These are phyloP conservation scores for Protophormia terraenovae DNA, from an alignment of 2,888 invertebrate genomes.

Conservation along the genomic window DNA sequence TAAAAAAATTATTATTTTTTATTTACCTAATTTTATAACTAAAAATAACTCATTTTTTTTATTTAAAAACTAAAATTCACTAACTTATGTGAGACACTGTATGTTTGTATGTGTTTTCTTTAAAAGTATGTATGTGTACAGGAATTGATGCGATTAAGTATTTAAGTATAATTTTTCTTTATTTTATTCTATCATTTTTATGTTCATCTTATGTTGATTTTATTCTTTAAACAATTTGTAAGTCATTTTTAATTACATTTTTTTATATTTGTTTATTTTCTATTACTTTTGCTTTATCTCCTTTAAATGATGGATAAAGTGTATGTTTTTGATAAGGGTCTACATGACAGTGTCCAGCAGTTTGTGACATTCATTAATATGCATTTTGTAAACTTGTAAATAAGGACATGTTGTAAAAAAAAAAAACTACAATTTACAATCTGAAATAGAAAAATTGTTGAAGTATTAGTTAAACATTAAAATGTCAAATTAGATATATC, in stretches of 20 bases:
- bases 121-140: neutral
- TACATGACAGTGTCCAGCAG: constrained; percentile 23
- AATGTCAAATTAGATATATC: neutral
- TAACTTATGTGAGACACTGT: too few species aligned
- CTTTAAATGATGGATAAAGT: neutral
- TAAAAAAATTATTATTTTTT: too few species aligned
- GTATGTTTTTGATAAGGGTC: constrained; percentile 30
- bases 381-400: constrained; percentile 31
- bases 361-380: constrained; percentile 55
- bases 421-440: too few species aligned
- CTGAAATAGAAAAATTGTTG: neutral
- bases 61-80: too few species aligned
- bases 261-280: neutral
- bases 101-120: neutral
- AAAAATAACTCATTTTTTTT: too few species aligned
- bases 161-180: constrained; percentile 49
- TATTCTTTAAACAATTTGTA: constrained; percentile 66
- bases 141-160: constrained; percentile 52
- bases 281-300: constrained; percentile 4
- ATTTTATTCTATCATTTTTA: constrained; percentile 41
- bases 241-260: constrained; percentile 63
- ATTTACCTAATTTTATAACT: too few species aligned
- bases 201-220: constrained; percentile 55
- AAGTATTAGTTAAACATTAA: neutral
- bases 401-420: neutral